phyloP scores from a whole-genome alignment of 2,113 vertebrate genomes.

The Rhineura floridana region DNA sequence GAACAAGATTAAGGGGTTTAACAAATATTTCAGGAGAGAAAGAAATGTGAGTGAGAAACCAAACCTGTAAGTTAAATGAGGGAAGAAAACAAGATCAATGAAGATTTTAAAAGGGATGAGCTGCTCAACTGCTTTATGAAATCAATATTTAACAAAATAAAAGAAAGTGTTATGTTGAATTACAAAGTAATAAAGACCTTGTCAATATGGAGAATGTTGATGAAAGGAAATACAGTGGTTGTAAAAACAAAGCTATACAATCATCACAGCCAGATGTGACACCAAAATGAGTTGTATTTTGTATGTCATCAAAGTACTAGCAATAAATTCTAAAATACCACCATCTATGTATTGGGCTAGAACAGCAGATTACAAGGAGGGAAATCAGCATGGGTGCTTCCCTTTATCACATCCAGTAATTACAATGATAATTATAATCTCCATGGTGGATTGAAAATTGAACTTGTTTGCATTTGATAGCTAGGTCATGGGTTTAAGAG shows the following conservation, averaged over 20 bases:
- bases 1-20: slow-evolving; percentile 30
- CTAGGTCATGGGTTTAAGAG: fast-evolving
- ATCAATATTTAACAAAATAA: slow-evolving; percentile 62
- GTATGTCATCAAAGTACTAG: background rate
- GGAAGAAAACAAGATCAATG: slow-evolving; percentile 65
- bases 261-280: background rate
- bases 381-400: background rate
- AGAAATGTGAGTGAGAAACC: slow-evolving; percentile 42
- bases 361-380: background rate
- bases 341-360: fast-evolving
- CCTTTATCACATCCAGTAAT: background rate
- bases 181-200: slow-evolving; percentile 59
- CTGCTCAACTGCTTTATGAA: slow-evolving; percentile 65
- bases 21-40: slow-evolving; percentile 34
- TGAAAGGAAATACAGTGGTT: slow-evolving; percentile 30
- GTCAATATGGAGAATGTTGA: slow-evolving; percentile 33
- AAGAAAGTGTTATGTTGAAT: slow-evolving; percentile 51
- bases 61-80: slow-evolving; percentile 57
- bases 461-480: background rate
- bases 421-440: background rate
- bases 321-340: slow-evolving; percentile 37
- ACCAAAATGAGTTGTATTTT: background rate
- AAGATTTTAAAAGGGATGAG: slow-evolving; percentile 62
- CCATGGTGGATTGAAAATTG: background rate
- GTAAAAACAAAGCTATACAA: background rate